Conservation (phyloP, 2,797 vertebrate genomes). For the Poeciliopsis gracilis region DNA sequence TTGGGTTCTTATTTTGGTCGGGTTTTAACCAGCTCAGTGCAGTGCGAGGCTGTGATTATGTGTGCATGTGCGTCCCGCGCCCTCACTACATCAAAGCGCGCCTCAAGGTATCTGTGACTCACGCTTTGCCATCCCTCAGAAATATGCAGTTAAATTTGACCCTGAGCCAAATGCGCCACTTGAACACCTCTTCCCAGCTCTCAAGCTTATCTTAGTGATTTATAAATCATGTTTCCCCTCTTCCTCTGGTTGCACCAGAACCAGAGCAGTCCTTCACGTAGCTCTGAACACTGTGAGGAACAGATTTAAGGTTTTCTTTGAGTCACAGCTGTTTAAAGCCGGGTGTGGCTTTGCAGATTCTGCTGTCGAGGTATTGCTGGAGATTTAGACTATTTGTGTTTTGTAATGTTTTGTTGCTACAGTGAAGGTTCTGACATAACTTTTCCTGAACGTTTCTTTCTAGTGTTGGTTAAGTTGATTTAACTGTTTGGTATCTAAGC, state of each 20-base stretch:
- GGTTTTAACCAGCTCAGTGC: conserved; percentile 25
- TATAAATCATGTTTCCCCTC: conserved; percentile 6
- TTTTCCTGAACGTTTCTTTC: background rate
- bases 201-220: conserved; percentile 5
- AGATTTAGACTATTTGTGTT: background rate
- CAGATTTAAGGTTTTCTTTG: background rate
- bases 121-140: conserved; percentile 16
- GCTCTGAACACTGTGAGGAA: background rate
- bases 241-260: background rate
- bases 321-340: background rate
- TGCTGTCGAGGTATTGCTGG: background rate
- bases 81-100: conserved; percentile 10
- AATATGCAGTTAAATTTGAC: conserved; percentile 28
- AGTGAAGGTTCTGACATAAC: background rate
- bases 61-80: conserved; percentile 21
- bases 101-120: conserved; percentile 47
- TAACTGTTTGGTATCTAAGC: background rate
- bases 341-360: background rate
- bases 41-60: background rate
- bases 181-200: conserved; percentile 6
- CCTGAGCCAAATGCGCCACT: conserved; percentile 24
- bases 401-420: background rate
- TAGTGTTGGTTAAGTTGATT: background rate
- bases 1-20: background rate
- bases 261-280: background rate